These are phyloP conservation scores for Autographa pulchrina DNA, from an alignment of 2,888 invertebrate species.

Conservation along the genomic window DNA sequence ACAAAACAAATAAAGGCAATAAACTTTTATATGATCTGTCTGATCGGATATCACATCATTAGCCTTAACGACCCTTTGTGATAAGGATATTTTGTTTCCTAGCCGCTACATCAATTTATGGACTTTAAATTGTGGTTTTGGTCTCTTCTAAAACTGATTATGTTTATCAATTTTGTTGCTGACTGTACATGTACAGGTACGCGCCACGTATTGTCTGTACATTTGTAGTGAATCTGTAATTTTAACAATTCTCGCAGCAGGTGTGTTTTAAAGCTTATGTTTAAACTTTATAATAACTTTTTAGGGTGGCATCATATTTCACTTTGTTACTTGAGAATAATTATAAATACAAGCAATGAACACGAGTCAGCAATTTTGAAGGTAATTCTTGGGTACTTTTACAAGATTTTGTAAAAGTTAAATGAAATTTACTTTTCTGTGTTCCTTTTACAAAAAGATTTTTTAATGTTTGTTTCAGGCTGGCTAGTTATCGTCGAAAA, in stretches of 20 bases:
- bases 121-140: too few relatives aligned
- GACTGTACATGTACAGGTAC: neutral
- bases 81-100: too few relatives aligned
- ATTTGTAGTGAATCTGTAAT: slow-evolving; percentile 35
- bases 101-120: too few relatives aligned
- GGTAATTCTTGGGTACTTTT: neutral
- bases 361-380: neutral
- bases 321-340: slow-evolving; percentile 28
- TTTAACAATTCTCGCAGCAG: slow-evolving; percentile 38
- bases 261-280: slow-evolving; percentile 48
- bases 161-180: neutral
- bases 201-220: slow-evolving; percentile 15
- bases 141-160: neutral
- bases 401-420: neutral
- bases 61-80: too few relatives aligned
- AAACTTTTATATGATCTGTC: too few relatives aligned
- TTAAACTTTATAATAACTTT: slow-evolving; percentile 48
- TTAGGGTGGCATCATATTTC: slow-evolving; percentile 37
- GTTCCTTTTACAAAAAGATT: too few relatives aligned
- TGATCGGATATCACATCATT: too few relatives aligned
- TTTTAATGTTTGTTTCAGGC: too few relatives aligned
- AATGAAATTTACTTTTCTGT: neutral
- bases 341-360: slow-evolving; percentile 19
- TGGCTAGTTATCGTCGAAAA: too few relatives aligned
- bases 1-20: too few relatives aligned